Conservation (phyloP, 1,140 invertebrate genomes). For the Lepidurus arcticus region DNA sequence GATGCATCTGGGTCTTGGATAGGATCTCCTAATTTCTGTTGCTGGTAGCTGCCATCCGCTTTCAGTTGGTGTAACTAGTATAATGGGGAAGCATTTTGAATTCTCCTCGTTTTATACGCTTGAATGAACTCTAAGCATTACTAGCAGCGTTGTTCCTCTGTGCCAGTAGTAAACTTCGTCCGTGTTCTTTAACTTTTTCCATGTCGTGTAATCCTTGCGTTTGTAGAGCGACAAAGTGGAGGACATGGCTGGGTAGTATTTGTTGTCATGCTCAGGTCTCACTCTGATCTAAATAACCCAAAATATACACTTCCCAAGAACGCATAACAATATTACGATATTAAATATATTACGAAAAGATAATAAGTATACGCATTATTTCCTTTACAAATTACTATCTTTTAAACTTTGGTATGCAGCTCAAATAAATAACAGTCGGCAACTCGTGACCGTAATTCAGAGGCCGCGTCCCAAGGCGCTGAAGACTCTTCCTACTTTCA, state of each 20-base stretch:
- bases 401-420: too few species aligned
- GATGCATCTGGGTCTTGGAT: slow-evolving; percentile 31
- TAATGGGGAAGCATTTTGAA: background rate
- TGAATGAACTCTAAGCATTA: background rate
- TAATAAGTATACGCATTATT: too few species aligned
- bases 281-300: slow-evolving; percentile 29
- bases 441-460: too few species aligned
- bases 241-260: slow-evolving; percentile 31
- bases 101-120: background rate
- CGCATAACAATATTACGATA: background rate
- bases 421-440: too few species aligned
- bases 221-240: slow-evolving; percentile 29
- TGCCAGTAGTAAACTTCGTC: slow-evolving; percentile 34
- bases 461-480: too few species aligned
- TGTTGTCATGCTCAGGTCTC: slow-evolving; percentile 27
- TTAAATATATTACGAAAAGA: too few species aligned
- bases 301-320: background rate
- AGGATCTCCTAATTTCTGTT: slow-evolving; percentile 31
- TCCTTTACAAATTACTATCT: too few species aligned
- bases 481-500: too few species aligned
- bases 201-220: slow-evolving; percentile 32
- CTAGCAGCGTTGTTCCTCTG: slow-evolving; percentile 30
- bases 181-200: slow-evolving; percentile 29
- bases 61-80: slow-evolving; percentile 29
- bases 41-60: slow-evolving; percentile 32